Conservation (phyloP, 2,113 vertebrate genomes). For the Campylomormyrus tamandua region DNA sequence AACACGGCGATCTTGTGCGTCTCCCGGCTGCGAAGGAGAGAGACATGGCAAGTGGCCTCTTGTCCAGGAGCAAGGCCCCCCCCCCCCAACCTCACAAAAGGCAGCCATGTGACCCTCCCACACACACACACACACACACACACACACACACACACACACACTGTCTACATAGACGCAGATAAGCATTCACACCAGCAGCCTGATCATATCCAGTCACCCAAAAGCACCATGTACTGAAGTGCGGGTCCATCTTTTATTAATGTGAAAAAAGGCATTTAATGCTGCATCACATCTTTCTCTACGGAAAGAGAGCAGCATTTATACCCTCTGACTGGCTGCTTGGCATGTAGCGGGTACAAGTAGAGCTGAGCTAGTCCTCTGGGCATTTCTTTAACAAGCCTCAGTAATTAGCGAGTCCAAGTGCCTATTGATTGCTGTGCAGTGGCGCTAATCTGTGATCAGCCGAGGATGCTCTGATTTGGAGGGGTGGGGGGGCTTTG, state of each 20-base stretch:
- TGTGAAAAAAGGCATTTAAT: not conserved
- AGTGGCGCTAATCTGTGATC: slow-evolving; percentile 42
- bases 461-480: slow-evolving; percentile 30
- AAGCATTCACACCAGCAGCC: not conserved
- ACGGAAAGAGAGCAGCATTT: not conserved
- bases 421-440: slow-evolving; percentile 49
- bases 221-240: not conserved
- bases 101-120: not conserved
- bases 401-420: slow-evolving; percentile 46
- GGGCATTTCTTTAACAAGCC: slow-evolving; percentile 49
- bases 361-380: slow-evolving; percentile 31
- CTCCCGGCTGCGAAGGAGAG: slow-evolving; percentile 70
- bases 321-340: not conserved
- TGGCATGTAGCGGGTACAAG: not conserved
- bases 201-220: not conserved
- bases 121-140: not conserved
- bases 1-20: slow-evolving; percentile 98
- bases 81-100: not conserved
- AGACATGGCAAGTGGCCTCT: not conserved
- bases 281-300: not conserved
- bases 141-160: not conserved
- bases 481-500: slow-evolving; percentile 5
- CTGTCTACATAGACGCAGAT: not conserved
- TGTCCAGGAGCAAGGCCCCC: not conserved
- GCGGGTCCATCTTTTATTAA: not conserved